A percentile compares a stretch with the other conserved stretches of the same genome.
phyloP scores from a whole-genome alignment of 2,113 vertebrate species.

The Mugil cephalus region DNA sequence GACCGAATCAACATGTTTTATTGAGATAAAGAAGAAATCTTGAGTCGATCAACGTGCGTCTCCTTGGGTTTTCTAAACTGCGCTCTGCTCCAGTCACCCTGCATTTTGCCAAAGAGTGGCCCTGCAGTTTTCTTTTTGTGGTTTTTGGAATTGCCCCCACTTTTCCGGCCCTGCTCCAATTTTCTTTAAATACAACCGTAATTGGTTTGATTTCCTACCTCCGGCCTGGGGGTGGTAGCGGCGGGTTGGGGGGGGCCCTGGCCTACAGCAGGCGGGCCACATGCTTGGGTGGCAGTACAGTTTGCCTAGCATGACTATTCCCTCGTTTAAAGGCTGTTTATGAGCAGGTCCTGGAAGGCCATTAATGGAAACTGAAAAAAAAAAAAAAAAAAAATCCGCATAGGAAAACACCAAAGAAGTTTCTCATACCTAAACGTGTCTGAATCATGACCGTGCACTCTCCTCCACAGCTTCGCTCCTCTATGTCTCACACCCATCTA shows the following conservation, averaged over 20 bases:
- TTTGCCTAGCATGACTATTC: slow-evolving; percentile 55
- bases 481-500: slow-evolving; percentile 40
- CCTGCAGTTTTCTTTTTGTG: slow-evolving; percentile 75
- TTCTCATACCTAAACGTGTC: slow-evolving; percentile 38
- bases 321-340: slow-evolving; percentile 75
- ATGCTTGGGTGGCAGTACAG: slow-evolving; percentile 74
- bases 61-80: slow-evolving; percentile 26
- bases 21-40: slow-evolving; percentile 16
- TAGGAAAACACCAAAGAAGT: slow-evolving; percentile 28
- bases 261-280: slow-evolving; percentile 60
- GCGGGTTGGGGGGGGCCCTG: slow-evolving; percentile 42
- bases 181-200: slow-evolving; percentile 85
- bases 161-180: slow-evolving; percentile 83
- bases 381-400: slow-evolving; percentile 58
- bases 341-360: slow-evolving; percentile 65
- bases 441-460: slow-evolving; percentile 30
- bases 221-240: slow-evolving; percentile 67
- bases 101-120: slow-evolving; percentile 57
- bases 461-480: neutral
- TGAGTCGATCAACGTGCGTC: slow-evolving; percentile 23
- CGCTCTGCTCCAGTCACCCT: slow-evolving; percentile 31
- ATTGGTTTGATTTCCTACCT: slow-evolving; percentile 86
- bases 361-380: slow-evolving; percentile 60
- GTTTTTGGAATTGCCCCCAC: slow-evolving; percentile 79
- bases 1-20: slow-evolving; percentile 8